Base-by-base conservation (phyloP, 2,888 invertebrate species). In the Apoda limacodes region DNA sequence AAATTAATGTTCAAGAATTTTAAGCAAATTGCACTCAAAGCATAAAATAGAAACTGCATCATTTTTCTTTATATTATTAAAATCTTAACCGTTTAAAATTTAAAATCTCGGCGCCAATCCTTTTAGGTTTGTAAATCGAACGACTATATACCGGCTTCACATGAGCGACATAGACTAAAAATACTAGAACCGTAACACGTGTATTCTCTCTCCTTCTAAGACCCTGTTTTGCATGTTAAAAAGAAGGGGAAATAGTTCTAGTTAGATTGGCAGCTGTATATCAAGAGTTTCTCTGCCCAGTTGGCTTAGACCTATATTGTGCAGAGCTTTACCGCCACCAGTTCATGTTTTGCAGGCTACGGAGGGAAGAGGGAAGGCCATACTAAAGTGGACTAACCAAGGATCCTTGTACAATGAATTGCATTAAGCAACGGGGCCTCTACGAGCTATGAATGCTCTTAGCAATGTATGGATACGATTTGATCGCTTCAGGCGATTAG, bases 391-490 rank as follows among this genome's bases (percentile, higher is more conserved):
- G 69, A 32, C 44, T 38, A 36, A 46, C 52, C 50, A 60, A 53
- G 64, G 62, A 69, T 67, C 62, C 64, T 63, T 60, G 60, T 64
- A 72, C 74, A 74, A 74, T 71, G 74, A 70, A 74, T 74, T 68
- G 74, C 66, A 72, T 70, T 70, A 67, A 64, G 66, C 65, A 71
- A 69, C 72, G 71, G 58, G 55, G 55, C 52, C 61, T 59, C 53
- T 55, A 55, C 62, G 50, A 62, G 61, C 69, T 65, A 64, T 65
- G 66, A 67, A 65, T 65, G 71, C 61, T 69, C 58, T 64, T 66
- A 68, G 67, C 17, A 68, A 68, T 69, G 66, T 66, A 67, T 65
- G 68, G 65, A 63, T 69, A 68, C 68, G 64, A 66, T 67, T 70
- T 65, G 68, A 70, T 64, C 56, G 64, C 64, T 54, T 42, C 50